Conservation (phyloP, 2,888 invertebrate genomes). For the Encarsia formosa region DNA sequence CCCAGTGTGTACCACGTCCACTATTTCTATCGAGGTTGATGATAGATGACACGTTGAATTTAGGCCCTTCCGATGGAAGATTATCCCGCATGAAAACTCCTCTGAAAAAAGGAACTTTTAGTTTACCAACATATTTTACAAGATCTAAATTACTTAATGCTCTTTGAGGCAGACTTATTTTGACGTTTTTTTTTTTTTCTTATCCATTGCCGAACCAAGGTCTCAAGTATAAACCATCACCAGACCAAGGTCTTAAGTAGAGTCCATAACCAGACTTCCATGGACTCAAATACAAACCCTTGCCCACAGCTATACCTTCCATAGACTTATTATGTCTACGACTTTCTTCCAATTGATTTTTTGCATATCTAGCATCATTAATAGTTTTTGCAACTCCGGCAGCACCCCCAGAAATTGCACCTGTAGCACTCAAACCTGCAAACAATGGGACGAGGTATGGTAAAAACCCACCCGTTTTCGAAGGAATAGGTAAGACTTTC, state of each 20-base stretch:
- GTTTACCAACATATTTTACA: conserved; percentile 27
- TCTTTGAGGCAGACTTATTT: conserved; percentile 34
- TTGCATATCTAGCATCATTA: conserved; percentile 39
- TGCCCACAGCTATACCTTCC: conserved; percentile 41
- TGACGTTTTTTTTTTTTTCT: background rate
- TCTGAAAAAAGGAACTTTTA: conserved; percentile 34
- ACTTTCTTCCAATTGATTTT: conserved; percentile 37
- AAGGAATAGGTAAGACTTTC: background rate
- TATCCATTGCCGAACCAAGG: background rate
- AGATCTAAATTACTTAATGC: conserved; percentile 35
- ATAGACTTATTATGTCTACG: conserved; percentile 43
- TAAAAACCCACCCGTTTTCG: background rate
- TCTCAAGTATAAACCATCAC: background rate
- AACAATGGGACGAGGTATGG: conserved; percentile 6
- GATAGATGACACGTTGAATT: conserved; percentile 4
- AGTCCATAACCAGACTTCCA: conserved; percentile 1
- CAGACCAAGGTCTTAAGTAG: background rate
- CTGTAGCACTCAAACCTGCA: background rate
- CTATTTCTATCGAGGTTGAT: conserved; percentile 6
- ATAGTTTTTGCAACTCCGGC: conserved; percentile 43
- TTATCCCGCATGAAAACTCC: conserved; percentile 39
- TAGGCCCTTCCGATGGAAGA: conserved; percentile 25
- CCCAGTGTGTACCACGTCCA: conserved; percentile 13
- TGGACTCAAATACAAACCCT: conserved; percentile 27
- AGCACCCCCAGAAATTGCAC: conserved; percentile 39